phyloP scores from a whole-genome alignment of 2,113 vertebrate species.

The Calcarius ornatus region DNA sequence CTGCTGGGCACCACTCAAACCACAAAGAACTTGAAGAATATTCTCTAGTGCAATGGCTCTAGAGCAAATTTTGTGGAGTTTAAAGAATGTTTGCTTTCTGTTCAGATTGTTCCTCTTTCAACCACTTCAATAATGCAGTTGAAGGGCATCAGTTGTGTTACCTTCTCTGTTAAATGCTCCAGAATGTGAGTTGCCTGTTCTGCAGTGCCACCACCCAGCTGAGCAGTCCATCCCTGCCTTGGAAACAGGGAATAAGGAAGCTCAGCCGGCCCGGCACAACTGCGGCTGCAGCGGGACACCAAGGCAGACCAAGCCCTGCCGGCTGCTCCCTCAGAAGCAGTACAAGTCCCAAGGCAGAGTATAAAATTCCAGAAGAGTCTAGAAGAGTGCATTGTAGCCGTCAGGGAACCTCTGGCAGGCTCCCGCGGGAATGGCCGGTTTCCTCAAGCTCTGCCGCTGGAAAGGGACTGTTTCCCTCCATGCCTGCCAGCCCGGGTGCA shows the following conservation, averaged over 20 bases:
- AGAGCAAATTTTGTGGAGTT: neutral
- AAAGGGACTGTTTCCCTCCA: neutral
- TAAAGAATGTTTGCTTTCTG: neutral
- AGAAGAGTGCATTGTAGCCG: neutral
- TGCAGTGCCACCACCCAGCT: neutral
- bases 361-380: neutral
- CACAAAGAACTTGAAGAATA: neutral
- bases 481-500: neutral
- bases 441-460: neutral
- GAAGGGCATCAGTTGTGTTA: neutral
- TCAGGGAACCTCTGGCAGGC: neutral
- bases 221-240: neutral
- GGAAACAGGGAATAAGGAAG: neutral
- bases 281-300: neutral
- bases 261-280: neutral
- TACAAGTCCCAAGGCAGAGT: fast-evolving
- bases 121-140: neutral
- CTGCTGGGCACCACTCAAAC: neutral
- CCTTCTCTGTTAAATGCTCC: neutral
- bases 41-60: neutral
- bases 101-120: neutral
- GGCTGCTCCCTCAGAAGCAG: neutral
- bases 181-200: neutral
- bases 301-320: neutral
- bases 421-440: fast-evolving